phyloP scores from a whole-genome alignment of 2,113 vertebrate species.

The Gopherus flavomarginatus region DNA sequence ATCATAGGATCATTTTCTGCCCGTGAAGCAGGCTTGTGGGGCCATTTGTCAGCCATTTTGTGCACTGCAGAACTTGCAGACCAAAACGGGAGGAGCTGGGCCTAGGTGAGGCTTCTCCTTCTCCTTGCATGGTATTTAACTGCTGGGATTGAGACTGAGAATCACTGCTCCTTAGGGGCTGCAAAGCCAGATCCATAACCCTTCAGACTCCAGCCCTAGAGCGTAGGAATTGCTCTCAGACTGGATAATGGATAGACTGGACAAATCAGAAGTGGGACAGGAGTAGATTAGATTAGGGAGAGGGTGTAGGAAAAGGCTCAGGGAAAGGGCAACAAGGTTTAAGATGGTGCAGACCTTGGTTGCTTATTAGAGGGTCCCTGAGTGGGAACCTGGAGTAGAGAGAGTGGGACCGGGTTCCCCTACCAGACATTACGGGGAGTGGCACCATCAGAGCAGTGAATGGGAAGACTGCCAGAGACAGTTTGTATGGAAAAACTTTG shows the following conservation, averaged over 20 bases:
- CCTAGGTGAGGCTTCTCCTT: neutral
- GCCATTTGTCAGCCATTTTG: no score
- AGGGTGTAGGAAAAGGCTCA: no score
- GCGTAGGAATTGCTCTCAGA: neutral
- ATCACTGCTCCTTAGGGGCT: neutral
- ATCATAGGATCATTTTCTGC: neutral
- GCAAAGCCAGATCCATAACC: neutral
- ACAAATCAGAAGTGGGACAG: neutral
- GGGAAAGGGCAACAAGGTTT: no score
- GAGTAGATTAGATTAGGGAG: neutral
- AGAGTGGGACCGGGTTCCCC: no score
- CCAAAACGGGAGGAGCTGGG: neutral
- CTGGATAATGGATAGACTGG: neutral
- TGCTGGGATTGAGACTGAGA: neutral
- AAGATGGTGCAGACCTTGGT: no score
- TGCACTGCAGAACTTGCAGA: neutral
- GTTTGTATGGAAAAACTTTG: no score
- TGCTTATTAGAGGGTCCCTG: no score
- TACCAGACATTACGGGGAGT: no score
- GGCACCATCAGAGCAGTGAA: no score
- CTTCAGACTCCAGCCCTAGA: neutral
- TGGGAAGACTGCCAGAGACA: no score
- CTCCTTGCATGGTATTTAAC: neutral
- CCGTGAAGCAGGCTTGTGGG: neutral
- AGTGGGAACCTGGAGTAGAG: no score